Evolutionary conservation across 2,113 vertebrate species (phyloP), one percentile per base, ranked within the genome.

Genomic region (Sylvicapra grimmia): DNA sequence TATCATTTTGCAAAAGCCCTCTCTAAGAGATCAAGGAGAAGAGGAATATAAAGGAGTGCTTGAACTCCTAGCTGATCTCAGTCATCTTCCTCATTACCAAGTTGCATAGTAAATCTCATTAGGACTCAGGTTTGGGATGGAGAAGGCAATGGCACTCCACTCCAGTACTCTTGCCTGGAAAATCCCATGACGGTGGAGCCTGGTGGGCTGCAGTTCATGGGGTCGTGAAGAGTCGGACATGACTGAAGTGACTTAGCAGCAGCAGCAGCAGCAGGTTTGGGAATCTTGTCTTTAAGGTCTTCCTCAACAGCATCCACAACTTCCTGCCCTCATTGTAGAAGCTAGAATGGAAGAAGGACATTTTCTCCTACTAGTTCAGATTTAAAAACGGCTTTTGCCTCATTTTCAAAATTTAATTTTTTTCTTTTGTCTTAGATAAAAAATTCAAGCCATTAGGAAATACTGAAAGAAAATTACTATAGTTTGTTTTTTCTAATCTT

Each of bases 191-290:
- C 0, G 14, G 14, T 33, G 15, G 61, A 65, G 61, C 14, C 61
- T 65, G 31, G 61, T 33, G 6, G 31, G 61, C 61, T 65, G 31
- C 61, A 65, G 31, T 65, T 4, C 61, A 63, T 63, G 29, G 14
- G 31, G 6, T 33, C 1, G 0, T 0, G 1, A 63, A 63, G 29
- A 63, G 14, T 63, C 1, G 0, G 27, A 31, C 27, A 31, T 16
- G 31, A 63, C 31, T 63, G 61, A 33, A 63, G 14, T 3, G 31
- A 31, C 29, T 33, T 33, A 31, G 59, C 5, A 29, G 27, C 5
- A 58, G 25, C 25, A 59, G 5, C 27, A 61, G 59, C 29, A 63
- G 14, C 25, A 72, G 14, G 14, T 47, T 56, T 80, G 31, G 94
- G 25, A 93, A 56, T 13, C 1, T 33, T 88, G 3, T 3, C 54